phyloP scores from a whole-genome alignment of 2,113 vertebrate species.

The Saccopteryx leptura region DNA sequence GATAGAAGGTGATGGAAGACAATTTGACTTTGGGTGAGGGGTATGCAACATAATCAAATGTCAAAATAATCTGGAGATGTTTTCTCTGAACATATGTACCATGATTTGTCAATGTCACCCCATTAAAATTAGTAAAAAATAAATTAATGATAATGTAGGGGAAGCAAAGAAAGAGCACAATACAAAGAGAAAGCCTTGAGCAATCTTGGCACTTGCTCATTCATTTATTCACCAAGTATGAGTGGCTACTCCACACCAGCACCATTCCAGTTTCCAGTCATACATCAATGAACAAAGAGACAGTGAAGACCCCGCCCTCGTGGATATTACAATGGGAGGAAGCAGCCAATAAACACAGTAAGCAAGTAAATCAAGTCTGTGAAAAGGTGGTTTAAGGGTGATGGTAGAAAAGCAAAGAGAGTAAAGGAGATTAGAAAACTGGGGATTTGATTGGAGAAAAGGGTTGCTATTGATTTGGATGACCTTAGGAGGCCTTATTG shows the following conservation, averaged over 20 bases:
- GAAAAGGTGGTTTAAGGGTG: neutral
- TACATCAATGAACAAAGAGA: neutral
- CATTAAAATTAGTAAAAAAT: too few relatives aligned
- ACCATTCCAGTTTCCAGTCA: neutral
- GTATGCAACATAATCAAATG: too few relatives aligned
- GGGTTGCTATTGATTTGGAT: neutral
- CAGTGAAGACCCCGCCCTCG: neutral
- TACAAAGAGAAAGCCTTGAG: neutral
- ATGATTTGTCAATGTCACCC: too few relatives aligned
- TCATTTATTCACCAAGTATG: neutral
- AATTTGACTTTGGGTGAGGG: too few relatives aligned
- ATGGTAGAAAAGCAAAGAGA: neutral
- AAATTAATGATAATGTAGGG: too few relatives aligned
- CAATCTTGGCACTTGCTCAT: neutral
- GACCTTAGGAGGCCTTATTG: neutral
- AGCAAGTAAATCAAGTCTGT: neutral
- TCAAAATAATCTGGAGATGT: too few relatives aligned
- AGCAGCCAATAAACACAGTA: neutral
- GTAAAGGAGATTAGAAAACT: neutral
- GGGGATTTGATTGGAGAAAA: neutral
- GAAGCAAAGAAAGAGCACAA: neutral
- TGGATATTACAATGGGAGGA: neutral
- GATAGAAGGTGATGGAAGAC: too few relatives aligned
- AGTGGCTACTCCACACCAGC: neutral
- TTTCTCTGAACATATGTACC: too few relatives aligned